phyloP scores from a whole-genome alignment of 2,888 invertebrate genomes.

The Limnephilus marmoratus region DNA sequence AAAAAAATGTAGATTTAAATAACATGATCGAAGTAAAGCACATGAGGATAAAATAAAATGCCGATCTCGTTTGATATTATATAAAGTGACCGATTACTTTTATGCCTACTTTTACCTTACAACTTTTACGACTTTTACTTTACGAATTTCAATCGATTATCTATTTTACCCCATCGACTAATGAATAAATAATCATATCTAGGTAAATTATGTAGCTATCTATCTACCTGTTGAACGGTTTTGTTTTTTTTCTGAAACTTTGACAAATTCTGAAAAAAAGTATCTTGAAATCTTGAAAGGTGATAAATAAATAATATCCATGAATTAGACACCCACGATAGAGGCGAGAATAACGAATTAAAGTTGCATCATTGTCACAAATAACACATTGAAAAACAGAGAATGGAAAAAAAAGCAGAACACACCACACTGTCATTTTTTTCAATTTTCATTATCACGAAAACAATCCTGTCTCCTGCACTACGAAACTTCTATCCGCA shows the following conservation, averaged over 20 bases:
- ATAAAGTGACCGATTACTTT: too few relatives aligned
- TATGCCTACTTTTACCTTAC: too few relatives aligned
- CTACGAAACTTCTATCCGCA: not conserved
- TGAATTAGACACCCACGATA: not conserved
- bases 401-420: not conserved
- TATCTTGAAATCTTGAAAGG: not conserved
- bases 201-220: too few relatives aligned
- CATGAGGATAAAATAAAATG: too few relatives aligned
- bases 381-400: not conserved
- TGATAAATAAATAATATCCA: not conserved
- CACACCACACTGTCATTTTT: not conserved
- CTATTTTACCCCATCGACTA: too few relatives aligned
- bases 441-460: not conserved
- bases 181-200: too few relatives aligned
- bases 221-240: not conserved
- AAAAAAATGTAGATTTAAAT: too few relatives aligned
- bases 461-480: not conserved
- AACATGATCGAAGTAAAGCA: too few relatives aligned
- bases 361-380: not conserved
- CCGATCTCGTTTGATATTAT: too few relatives aligned
- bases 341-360: not conserved
- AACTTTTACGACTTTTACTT: too few relatives aligned
- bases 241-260: not conserved
- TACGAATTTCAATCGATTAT: too few relatives aligned
- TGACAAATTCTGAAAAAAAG: not conserved